Conservation (phyloP, 1,140 invertebrate genomes). For the Halesus radiatus region DNA sequence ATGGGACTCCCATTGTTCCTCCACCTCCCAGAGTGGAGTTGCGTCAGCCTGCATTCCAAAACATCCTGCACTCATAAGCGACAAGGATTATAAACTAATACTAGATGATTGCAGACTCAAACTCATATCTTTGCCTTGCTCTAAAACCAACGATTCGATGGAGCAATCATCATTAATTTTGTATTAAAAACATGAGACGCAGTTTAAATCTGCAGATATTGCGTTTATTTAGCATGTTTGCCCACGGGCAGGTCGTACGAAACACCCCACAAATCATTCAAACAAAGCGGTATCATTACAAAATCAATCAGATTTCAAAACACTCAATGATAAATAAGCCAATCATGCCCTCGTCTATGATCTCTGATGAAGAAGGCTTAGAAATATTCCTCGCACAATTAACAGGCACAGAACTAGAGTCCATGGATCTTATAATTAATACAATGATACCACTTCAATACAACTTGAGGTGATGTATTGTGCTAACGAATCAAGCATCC, state of each 20-base stretch:
- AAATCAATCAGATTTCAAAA: slow-evolving; percentile 1
- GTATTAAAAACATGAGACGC: no score
- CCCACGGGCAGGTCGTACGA: no score
- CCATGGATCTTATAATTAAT: neutral
- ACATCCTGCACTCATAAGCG: slow-evolving; percentile 23
- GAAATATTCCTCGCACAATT: neutral
- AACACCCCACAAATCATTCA: neutral
- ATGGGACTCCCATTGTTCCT: slow-evolving; percentile 43
- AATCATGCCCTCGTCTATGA: slow-evolving; percentile 1
- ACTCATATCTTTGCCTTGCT: no score
- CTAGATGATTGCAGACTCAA: no score
- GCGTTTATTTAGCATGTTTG: no score
- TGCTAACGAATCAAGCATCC: slow-evolving; percentile 5
- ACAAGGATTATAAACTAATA: neutral
- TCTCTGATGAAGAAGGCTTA: slow-evolving; percentile 5
- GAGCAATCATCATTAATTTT: no score
- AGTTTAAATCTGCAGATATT: no score
- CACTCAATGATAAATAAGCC: neutral
- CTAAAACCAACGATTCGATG: no score
- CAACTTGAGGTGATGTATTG: neutral
- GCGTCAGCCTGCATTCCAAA: slow-evolving; percentile 1
- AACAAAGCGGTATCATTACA: neutral
- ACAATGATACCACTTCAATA: slow-evolving; percentile 8
- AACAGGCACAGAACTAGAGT: neutral
- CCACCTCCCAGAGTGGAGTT: slow-evolving; percentile 6